A percentile compares a stretch with the other conserved stretches of the same genome.
These are phyloP conservation scores for Mormyrus hasselquistii DNA, from an alignment of 2,797 vertebrate genomes.

Conservation along the genomic window DNA sequence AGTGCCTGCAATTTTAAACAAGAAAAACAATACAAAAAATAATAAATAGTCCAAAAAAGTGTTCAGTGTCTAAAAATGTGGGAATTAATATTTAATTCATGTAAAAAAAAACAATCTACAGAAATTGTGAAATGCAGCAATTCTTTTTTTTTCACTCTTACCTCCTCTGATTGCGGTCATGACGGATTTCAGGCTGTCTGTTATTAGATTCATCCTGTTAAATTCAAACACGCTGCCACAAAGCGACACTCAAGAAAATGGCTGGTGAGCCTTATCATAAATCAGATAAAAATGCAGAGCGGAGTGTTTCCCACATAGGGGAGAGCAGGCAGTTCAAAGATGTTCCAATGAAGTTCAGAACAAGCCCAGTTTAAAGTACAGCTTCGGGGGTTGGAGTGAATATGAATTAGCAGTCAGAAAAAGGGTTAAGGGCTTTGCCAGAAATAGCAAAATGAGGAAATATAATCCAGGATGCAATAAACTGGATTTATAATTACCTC, in stretches of 20 bases:
- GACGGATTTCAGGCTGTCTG: slow-evolving; percentile 40
- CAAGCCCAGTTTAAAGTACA: slow-evolving; percentile 20
- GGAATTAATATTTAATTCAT: slow-evolving; percentile 7
- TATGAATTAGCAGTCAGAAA: slow-evolving; percentile 10
- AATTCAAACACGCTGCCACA: slow-evolving; percentile 33
- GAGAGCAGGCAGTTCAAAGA: slow-evolving; percentile 40
- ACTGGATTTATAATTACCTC: not conserved
- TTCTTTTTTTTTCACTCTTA: not conserved
- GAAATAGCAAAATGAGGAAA: slow-evolving; percentile 9
- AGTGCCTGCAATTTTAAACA: not conserved
- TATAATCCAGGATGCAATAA: not conserved
- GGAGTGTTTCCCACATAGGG: slow-evolving; percentile 30
- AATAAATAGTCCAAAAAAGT: not conserved
- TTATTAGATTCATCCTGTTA: slow-evolving; percentile 37
- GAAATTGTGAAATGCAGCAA: not conserved
- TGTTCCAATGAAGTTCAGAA: slow-evolving; percentile 25
- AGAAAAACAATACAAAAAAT: not conserved
- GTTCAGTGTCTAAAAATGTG: not conserved
- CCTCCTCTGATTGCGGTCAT: slow-evolving; percentile 12
- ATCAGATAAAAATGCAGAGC: slow-evolving; percentile 25
- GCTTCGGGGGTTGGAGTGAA: not conserved
- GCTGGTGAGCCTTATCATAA: slow-evolving; percentile 33
- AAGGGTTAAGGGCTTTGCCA: slow-evolving; percentile 25
- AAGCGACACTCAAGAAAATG: slow-evolving; percentile 33
- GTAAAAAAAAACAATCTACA: slow-evolving; percentile 1